Base-by-base conservation (phyloP, 2,888 invertebrate species). In the Heteropelma amictum region DNA sequence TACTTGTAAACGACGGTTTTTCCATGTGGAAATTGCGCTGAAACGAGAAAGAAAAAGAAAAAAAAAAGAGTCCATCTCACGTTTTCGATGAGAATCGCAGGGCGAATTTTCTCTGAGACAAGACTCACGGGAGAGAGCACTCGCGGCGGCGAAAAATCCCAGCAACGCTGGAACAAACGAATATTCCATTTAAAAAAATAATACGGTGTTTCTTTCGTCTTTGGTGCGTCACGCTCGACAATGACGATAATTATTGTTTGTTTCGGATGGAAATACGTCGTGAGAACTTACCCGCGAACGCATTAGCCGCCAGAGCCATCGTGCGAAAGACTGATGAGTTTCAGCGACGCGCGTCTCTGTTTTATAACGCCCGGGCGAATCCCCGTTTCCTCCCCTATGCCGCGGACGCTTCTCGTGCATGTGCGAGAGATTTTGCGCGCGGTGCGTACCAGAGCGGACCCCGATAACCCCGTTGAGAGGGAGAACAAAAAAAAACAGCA, bases 1-100 rank as follows among this genome's bases (percentile, higher is more conserved):
- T 90, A 90, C 33, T 87, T 83, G 81, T 89, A 90, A 45, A 87
- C 79, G 17, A 87, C 61, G 65, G 91, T 91, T 79, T 91, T 89
- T 45, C 90, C 91, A 85, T 90, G 90, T 51, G 92, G 92, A 30
- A 86, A 83, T 30, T 77, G 81, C 3, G 72, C 85, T 85, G 7
- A 12, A 35, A 58, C 14, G 14, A 10, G 12, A 35, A 53, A 0
- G 8, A 61, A 38, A 28, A 3, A 30, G 1, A 60, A 38, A 38
- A 51, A 51, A 19, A 53, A 45, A 35, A 75, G 23, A 47, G 6
- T 4, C 3, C n/a, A n/a, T n/a, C n/a, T n/a, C n/a, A n/a, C n/a
- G n/a, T n/a, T n/a, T n/a, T 12, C 19, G 8, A 12, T 47, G 4
- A 23, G 1, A 47, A 4, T n/a, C n/a, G 47, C 1, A 17, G 7